phyloP scores from a whole-genome alignment of 2,888 invertebrate species.

The Drosophila mimica region DNA sequence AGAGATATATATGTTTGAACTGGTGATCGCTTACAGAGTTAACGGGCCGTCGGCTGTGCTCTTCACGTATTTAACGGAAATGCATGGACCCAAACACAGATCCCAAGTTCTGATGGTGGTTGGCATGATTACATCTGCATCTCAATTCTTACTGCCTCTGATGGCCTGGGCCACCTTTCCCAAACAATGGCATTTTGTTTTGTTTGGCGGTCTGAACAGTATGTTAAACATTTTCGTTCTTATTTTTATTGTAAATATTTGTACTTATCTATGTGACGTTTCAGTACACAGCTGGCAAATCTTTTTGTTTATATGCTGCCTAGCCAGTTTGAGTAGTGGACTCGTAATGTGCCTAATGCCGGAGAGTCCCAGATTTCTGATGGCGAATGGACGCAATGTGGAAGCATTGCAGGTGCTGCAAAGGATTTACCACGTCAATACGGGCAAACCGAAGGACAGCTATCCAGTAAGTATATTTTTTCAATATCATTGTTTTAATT shows the following conservation, averaged over 20 bases:
- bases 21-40: slow-evolving; percentile 84
- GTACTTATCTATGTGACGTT: background rate
- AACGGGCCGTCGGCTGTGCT: slow-evolving; percentile 91
- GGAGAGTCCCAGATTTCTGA: slow-evolving; percentile 83
- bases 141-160: slow-evolving; percentile 88
- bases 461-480: slow-evolving; percentile 87
- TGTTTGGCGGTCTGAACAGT: slow-evolving; percentile 85
- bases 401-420: slow-evolving; percentile 82
- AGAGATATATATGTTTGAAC: background rate
- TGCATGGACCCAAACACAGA: slow-evolving; percentile 89
- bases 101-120: slow-evolving; percentile 88
- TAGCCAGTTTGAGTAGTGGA: slow-evolving; percentile 89
- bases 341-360: slow-evolving; percentile 86
- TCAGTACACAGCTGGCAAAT: slow-evolving; percentile 82
- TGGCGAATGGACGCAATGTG: slow-evolving; percentile 80
- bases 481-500: background rate
- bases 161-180: slow-evolving; percentile 91
- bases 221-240: slow-evolving; percentile 28
- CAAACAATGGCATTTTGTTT: slow-evolving; percentile 86
- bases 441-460: slow-evolving; percentile 87
- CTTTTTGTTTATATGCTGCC: slow-evolving; percentile 86
- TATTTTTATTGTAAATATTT: background rate
- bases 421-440: slow-evolving; percentile 89
- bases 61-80: slow-evolving; percentile 90
- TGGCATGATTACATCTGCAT: slow-evolving; percentile 89